Conservation (phyloP, 2,113 vertebrate species). For the Promerops cafer region DNA sequence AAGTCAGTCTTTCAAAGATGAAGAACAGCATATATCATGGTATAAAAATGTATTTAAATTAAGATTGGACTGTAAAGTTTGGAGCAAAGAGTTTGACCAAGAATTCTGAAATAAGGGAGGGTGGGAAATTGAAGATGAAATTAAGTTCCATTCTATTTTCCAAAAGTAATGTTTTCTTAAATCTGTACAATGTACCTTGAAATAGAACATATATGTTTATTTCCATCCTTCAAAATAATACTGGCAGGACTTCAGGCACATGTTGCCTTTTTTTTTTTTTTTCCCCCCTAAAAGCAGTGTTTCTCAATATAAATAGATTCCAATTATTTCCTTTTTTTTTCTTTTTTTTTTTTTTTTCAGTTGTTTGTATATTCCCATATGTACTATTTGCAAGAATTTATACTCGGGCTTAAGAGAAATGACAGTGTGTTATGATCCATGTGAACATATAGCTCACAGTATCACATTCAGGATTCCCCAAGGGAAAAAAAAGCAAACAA, state of each 20-base stretch:
- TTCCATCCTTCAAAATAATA: not conserved
- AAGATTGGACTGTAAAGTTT: not conserved
- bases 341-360: not conserved
- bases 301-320: not conserved
- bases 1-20: not conserved
- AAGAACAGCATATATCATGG: not conserved
- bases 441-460: not conserved
- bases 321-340: fast-evolving
- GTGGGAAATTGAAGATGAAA: not conserved
- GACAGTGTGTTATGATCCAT: not conserved
- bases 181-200: not conserved
- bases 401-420: not conserved
- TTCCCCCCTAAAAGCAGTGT: not conserved
- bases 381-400: not conserved
- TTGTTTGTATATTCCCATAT: constrained; percentile 18
- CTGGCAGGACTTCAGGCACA: not conserved
- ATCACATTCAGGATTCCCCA: not conserved
- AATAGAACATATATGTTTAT: not conserved
- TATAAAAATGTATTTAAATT: not conserved
- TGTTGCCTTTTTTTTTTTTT: not conserved
- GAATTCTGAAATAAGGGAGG: not conserved
- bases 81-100: not conserved
- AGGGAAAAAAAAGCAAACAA: not conserved
- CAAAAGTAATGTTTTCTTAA: not conserved
- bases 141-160: not conserved